A percentile compares a stretch with the other conserved stretches of the same genome.
These are phyloP conservation scores for Chrysodeixis includens DNA, from an alignment of 2,888 invertebrate species.

Conservation along the genomic window DNA sequence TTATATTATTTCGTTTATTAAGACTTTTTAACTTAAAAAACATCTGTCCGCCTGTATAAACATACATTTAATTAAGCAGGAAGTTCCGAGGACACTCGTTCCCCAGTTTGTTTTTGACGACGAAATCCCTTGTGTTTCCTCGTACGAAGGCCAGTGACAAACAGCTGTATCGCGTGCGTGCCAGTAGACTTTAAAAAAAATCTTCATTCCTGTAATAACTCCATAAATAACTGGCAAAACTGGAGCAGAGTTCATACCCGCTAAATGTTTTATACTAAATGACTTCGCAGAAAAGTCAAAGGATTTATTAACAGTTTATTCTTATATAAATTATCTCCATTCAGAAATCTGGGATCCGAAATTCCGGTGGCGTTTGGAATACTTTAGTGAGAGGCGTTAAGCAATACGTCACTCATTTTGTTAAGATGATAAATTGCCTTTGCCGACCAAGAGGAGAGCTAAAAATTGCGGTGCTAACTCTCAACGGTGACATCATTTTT, in stretches of 20 bases:
- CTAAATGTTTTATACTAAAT: conserved; percentile 38
- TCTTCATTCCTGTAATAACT: conserved; percentile 57
- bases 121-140: conserved; percentile 68
- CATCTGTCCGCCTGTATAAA: conserved; percentile 68
- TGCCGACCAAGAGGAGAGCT: conserved; percentile 47
- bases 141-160: conserved; percentile 64
- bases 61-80: conserved; percentile 78
- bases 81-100: conserved; percentile 72
- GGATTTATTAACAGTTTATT: conserved; percentile 52
- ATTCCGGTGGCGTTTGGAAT: conserved; percentile 52
- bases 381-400: conserved; percentile 58
- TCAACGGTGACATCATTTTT: conserved; percentile 63
- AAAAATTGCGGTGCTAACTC: conserved; percentile 63
- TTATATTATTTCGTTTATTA: conserved; percentile 64
- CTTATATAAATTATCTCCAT: conserved; percentile 54
- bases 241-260: conserved; percentile 28
- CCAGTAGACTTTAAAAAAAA: conserved; percentile 58
- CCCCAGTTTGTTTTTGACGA: conserved; percentile 71
- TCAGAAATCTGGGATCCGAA: conserved; percentile 39
- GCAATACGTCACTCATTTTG: conserved; percentile 65
- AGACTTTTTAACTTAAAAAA: conserved; percentile 65
- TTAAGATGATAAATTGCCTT: conserved; percentile 68
- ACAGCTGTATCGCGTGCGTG: conserved; percentile 74
- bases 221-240: conserved; percentile 32
- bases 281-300: conserved; percentile 36